Evolutionary conservation across 2,797 vertebrate genomes (phyloP).

Genomic region (Cryptoblepharus egeriae): DNA sequence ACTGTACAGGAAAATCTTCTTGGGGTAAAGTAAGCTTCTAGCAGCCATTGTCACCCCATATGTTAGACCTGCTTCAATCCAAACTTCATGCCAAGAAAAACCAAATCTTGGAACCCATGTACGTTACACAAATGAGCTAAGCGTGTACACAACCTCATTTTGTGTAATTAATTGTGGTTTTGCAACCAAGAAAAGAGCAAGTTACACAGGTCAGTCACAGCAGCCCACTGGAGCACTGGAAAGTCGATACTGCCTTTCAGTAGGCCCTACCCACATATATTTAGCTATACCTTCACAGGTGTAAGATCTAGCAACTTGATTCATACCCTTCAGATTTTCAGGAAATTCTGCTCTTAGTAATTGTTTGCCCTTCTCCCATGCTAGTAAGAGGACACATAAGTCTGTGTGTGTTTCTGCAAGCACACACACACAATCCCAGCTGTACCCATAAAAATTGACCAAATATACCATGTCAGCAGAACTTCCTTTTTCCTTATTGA

Average conservation of each 20-base stretch:
- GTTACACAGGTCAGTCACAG: no score
- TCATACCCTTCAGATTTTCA: no score
- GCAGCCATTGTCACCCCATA: not conserved
- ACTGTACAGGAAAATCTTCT: no score
- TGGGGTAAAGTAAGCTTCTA: no score
- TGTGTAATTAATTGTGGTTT: not conserved
- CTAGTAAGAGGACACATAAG: no score
- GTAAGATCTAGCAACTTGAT: not conserved
- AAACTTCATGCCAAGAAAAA: not conserved
- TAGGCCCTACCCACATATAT: not conserved
- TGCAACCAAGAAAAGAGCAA: not conserved
- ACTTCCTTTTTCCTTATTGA: not conserved
- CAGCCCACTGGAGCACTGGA: no score
- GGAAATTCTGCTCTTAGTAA: not conserved
- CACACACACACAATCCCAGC: not conserved
- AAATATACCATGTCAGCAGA: conserved; percentile 21
- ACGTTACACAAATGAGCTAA: not conserved
- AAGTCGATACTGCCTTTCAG: no score
- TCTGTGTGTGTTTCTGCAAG: no score
- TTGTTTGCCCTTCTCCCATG: no score
- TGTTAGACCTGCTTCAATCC: not conserved
- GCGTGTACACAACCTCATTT: not conserved
- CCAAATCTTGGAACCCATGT: not conserved
- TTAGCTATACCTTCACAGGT: not conserved
- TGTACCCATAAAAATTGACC: not conserved